Base-by-base conservation (phyloP, 2,113 vertebrate species). In the Coracopsis vasa region DNA sequence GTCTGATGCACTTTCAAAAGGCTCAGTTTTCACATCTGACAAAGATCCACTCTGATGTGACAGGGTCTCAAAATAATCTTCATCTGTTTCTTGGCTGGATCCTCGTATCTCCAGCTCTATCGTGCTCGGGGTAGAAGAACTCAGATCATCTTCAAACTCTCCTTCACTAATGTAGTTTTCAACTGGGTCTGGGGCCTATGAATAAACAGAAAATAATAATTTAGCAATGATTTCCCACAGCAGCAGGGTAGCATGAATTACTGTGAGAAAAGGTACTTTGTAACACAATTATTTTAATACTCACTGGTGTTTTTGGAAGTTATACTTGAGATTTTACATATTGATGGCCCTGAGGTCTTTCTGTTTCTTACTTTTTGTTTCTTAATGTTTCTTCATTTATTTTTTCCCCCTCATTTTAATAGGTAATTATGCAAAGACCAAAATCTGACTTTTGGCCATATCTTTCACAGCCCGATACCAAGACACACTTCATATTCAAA, bases 11-110 rank as follows among this genome's bases (percentile, higher is more conserved):
- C 98, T 98, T 94, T 98, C 98, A 53, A 98, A 98, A 70, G 84
- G 92, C 53, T 98, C 98, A 4, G 92, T 97, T 89, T 97, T 98
- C 9, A 97, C 93, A 79, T 98, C 98, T 27, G 98, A 98, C 25
- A 96, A 90, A 51, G 97, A 98, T 80, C 98, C 97, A 33, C 98
- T 98, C 77, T 98, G 97, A 94, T 98, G 98, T 51, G 98, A 98
- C 69, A 90, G 58, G 0, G 98, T 98, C 95, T 98, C 98, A 92
- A 96, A 98, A 85, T 97, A 97, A 60, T 97, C 95, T 23, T 97
- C 97, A 62, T 98, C 97, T 47, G 96, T 96, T 86, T 98, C 95
- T 23, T 95, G 97, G 69, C 90, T 97, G 95, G 98, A 97, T 66
- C 94, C 97, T 69, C 80, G 95, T 16, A 97, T 88, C 80, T 98